These are phyloP conservation scores for Cryptocheilus praepositus DNA, from an alignment of 2,888 invertebrate genomes.

Conservation along the genomic window DNA sequence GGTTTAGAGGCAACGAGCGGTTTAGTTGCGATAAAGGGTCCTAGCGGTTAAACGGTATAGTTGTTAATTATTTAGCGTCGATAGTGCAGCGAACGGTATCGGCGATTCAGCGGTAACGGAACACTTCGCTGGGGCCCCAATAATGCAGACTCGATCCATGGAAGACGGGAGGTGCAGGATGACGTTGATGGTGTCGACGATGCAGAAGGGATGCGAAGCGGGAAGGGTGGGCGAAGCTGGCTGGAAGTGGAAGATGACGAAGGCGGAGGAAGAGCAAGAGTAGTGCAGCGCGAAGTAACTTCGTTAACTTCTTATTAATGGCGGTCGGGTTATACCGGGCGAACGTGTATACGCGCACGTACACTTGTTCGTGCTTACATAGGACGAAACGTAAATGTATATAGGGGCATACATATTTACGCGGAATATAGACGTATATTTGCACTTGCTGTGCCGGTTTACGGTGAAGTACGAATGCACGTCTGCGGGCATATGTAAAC, in stretches of 20 bases:
- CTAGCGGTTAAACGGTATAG: conserved; percentile 1
- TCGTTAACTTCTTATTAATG: conserved; percentile 63
- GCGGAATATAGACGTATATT: too few species aligned
- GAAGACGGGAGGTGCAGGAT: background rate
- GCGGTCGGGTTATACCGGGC: conserved; percentile 43
- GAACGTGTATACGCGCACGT: background rate
- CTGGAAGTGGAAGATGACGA: conserved; percentile 13
- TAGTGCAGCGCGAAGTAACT: conserved; percentile 40
- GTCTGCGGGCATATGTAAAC: too few species aligned
- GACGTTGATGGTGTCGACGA: conserved; percentile 6
- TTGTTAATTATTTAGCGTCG: conserved; percentile 48
- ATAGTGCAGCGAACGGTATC: conserved; percentile 30
- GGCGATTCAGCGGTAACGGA: conserved; percentile 48
- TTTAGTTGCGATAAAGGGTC: background rate
- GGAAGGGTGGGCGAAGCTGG: background rate
- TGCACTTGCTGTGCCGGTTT: too few species aligned
- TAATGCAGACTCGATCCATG: conserved; percentile 36
- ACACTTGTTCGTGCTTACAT: too few species aligned
- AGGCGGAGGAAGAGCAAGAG: conserved; percentile 1
- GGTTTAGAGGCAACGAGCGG: conserved; percentile 13
- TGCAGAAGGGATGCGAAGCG: background rate
- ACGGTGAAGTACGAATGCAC: too few species aligned
- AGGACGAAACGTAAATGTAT: too few species aligned
- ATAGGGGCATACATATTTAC: conserved; percentile 6
- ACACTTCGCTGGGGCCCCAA: conserved; percentile 31